These are phyloP conservation scores for Catharus minimus DNA, from an alignment of 2,113 vertebrate genomes.

Conservation along the genomic window DNA sequence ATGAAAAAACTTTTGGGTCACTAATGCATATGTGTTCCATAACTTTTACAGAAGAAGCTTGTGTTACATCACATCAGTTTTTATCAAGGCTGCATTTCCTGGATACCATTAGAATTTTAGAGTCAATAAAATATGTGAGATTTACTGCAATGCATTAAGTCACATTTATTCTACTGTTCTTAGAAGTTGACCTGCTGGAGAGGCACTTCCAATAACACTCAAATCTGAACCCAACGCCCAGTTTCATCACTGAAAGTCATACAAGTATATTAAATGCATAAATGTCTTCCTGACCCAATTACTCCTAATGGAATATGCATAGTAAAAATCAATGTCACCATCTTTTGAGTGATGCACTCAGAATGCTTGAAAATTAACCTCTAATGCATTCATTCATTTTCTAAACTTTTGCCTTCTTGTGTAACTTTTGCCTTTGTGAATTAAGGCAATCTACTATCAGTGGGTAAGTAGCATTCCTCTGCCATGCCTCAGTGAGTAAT, in stretches of 20 bases:
- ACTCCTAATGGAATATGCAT: slow-evolving; percentile 8
- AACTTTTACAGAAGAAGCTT: neutral
- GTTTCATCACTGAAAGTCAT: slow-evolving; percentile 33
- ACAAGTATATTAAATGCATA: neutral
- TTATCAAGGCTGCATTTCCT: slow-evolving; percentile 20
- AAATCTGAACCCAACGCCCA: neutral
- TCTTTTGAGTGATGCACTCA: neutral
- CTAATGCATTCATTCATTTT: neutral
- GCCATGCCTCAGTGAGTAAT: neutral
- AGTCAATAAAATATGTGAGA: slow-evolving; percentile 25
- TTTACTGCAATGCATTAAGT: slow-evolving; percentile 20
- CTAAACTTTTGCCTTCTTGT: neutral
- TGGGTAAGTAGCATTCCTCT: neutral
- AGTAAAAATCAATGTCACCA: slow-evolving; percentile 40
- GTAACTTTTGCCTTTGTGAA: neutral
- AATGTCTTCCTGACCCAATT: slow-evolving; percentile 43
- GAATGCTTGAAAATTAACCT: neutral
- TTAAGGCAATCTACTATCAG: neutral
- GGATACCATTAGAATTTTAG: slow-evolving; percentile 32
- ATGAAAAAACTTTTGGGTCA: neutral
- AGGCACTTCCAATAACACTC: slow-evolving; percentile 23
- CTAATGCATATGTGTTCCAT: neutral
- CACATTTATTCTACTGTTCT: slow-evolving; percentile 19
- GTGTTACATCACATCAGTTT: neutral
- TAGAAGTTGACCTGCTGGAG: neutral